A percentile compares a stretch with the other conserved stretches of the same genome.
These are phyloP conservation scores for Hyaena hyaena DNA, from an alignment of 2,113 vertebrate genomes.

Conservation along the genomic window DNA sequence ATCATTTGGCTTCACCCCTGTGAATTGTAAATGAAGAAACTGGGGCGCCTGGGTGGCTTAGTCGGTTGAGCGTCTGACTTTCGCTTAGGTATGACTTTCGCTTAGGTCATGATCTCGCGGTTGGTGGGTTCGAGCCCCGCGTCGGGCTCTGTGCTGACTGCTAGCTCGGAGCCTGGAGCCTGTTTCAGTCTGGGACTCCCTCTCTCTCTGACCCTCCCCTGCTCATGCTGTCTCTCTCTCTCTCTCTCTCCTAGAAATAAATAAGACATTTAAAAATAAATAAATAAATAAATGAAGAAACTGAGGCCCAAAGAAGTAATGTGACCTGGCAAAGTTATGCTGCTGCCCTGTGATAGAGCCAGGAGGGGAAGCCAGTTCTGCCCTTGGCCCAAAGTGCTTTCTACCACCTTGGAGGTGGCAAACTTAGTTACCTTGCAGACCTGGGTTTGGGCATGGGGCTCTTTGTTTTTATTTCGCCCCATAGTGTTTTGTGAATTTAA, in stretches of 20 bases:
- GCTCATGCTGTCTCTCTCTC: too few relatives aligned
- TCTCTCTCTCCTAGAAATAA: too few relatives aligned
- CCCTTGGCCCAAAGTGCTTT: background rate
- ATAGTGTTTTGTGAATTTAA: background rate
- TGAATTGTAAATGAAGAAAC: background rate
- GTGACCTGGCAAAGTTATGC: background rate
- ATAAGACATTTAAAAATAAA: background rate
- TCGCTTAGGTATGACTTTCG: too few relatives aligned
- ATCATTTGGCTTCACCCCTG: background rate
- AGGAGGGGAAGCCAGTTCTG: background rate
- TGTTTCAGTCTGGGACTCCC: too few relatives aligned
- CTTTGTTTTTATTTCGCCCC: background rate
- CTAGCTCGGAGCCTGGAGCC: too few relatives aligned
- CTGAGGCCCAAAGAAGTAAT: background rate
- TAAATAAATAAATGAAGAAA: constrained; percentile 10
- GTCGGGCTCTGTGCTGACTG: too few relatives aligned
- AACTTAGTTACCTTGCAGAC: background rate
- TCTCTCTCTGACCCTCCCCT: too few relatives aligned
- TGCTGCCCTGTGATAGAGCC: background rate
- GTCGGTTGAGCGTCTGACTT: too few relatives aligned
- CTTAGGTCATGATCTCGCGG: too few relatives aligned
- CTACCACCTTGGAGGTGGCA: background rate
- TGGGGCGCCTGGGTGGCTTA: background rate
- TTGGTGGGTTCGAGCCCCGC: too few relatives aligned
- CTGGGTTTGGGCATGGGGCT: background rate